Evolutionary conservation across 2,888 invertebrate species (phyloP), one percentile per base, ranked within the genome.

Genomic region (Dicyrtomina minuta): DNA sequence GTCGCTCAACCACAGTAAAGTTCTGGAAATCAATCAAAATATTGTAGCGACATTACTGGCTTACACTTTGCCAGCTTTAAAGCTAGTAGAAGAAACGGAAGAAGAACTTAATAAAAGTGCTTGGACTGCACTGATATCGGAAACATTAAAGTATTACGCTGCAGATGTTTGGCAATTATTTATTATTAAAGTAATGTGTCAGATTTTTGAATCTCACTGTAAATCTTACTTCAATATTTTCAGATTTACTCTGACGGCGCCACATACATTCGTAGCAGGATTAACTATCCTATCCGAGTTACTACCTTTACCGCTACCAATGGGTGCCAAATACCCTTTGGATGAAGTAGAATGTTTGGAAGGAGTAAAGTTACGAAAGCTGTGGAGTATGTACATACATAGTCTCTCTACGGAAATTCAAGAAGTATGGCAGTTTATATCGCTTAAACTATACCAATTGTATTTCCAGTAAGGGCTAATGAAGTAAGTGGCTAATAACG

Each of bases 331-430:
- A 58, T 70, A 71, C 5, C 84, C 87, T 0, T 83, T 90, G 43
- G 85, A 87, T 0, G 87, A 88, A 53, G 86, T 88, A 0, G 92
- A 93, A 80, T 83, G 89, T 6, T 86, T 87, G 0, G 88, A 91
- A 77, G 87, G 90, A 6, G 86, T 93, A 0, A 93, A 91, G 71
- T 87, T 91, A 72, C 85, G 97, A 27, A 90, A 93, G 79, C 83
- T 96, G 1, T 98, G 97, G 97, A 93, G 95, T 0, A 95, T 94
- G 0, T 96, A 97, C 83, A 84, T 97, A 51, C 93, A 95, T 82
- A 91, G 93, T 0, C 86, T 95, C 70, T 89, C 90, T 10, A 84
- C 84, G 61, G 89, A 90, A 77, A 82, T 83, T 22, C 83, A 84
- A 73, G 82, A 84, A 65, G 79, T 85, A 61, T 82, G 12, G 27